A percentile compares a stretch with the other conserved stretches of the same genome.
phyloP scores from a whole-genome alignment of 1,140 invertebrate genomes.

The Helicoverpa zea region DNA sequence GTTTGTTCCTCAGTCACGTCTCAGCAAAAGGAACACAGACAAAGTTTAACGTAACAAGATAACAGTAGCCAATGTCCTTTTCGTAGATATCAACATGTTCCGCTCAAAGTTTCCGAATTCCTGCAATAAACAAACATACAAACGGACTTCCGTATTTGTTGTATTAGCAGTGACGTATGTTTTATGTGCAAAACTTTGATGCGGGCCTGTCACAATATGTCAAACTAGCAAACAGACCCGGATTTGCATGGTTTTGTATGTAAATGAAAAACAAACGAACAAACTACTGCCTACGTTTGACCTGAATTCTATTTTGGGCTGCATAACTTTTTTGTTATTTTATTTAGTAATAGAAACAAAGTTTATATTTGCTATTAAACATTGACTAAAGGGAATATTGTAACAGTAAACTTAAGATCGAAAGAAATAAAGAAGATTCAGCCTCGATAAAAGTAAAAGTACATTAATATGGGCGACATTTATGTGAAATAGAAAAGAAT shows the following conservation, averaged over 20 bases:
- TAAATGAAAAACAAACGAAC: neutral
- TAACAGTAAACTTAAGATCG: neutral
- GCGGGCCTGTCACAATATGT: neutral
- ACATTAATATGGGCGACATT: constrained; percentile 2
- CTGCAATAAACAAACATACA: constrained; percentile 30
- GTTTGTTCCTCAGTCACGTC: constrained; percentile 26
- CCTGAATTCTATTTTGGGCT: neutral
- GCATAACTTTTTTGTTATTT: neutral
- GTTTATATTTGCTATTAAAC: no score
- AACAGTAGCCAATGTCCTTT: constrained; percentile 28
- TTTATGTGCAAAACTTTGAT: constrained; percentile 16
- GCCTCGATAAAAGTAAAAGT: neutral
- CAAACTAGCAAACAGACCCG: neutral
- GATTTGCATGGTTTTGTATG: neutral
- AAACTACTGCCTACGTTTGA: neutral
- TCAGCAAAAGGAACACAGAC: neutral
- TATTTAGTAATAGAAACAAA: no score
- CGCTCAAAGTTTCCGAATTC: constrained; percentile 17
- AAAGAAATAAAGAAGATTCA: neutral
- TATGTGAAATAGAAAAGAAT: neutral
- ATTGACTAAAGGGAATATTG: neutral
- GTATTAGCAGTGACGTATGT: constrained; percentile 8
- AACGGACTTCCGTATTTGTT: constrained; percentile 21
- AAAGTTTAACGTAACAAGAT: constrained; percentile 33
- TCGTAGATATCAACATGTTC: constrained; percentile 25